Evolutionary conservation across 2,797 vertebrate genomes (phyloP), one percentile per base, ranked within the genome.

Genomic region (Oryzias dopingdopingensis): DNA sequence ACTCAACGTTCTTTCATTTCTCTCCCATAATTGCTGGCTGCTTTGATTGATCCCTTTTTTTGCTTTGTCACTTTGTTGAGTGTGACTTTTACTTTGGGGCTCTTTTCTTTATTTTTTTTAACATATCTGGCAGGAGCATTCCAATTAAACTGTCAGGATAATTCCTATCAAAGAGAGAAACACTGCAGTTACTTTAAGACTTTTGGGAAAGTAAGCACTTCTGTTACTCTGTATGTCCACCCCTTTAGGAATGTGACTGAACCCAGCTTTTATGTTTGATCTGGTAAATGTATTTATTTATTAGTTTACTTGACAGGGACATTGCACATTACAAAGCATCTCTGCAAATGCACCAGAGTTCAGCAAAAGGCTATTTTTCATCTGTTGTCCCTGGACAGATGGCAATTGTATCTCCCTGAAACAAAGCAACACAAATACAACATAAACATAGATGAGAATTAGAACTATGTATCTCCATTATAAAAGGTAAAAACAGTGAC

Each of bases 131-230:
- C 40, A 46, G 40, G 23, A 3, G 56, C 48, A 55, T 62, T 73
- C 46, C 59, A 84, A 77, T 84, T 81, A 76, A 70, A 58, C 49
- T 77, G 71, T 76, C 77, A 62, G 22, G 20, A 32, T 67, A 56
- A 85, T 77, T 79, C 24, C 54, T 12, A 17, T 45, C 12, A 2
- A 66, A 51, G 56, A 58, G 40, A 32, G 51, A 69, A 65, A 60
- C 69, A 10, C 29, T 47, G 47, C 51, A 52, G 24, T 41, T 45
- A 37, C 62, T 71, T 51, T 77, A 70, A 26, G 50, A 14, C 47
- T 59, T 74, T 76, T 20, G n/a, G 51, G 50, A 66, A 66, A 67
- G 70, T 54, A 55, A 40, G n/a, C 56, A 23, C 14, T 65, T 67
- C 5, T 61, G 24, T 37, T 18, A 59, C 44, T 55, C 6, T 46